Percentiles rank a stretch among this genome's conserved stretches.
Evolutionary conservation across 2,113 vertebrate genomes (phyloP).

Genomic region (Procavia capensis): DNA sequence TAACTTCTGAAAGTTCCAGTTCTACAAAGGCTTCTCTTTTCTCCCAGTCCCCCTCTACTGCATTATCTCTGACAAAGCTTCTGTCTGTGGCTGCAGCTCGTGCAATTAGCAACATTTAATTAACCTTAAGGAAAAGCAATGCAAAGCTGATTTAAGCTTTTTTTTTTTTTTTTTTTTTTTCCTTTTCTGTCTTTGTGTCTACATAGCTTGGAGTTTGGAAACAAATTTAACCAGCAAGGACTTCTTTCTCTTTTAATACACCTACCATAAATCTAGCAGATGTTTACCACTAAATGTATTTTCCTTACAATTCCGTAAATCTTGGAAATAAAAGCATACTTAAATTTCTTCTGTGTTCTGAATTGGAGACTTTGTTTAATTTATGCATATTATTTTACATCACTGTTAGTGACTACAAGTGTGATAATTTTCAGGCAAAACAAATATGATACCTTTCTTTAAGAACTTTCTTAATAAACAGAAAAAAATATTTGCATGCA

Average conservation of each 20-base stretch:
- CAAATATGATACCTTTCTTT: background rate
- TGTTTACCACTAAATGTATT: conserved; percentile 64
- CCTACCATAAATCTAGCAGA: conserved; percentile 64
- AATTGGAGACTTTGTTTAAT: background rate
- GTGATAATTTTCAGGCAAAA: conserved; percentile 12
- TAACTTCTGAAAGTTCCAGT: conserved; percentile 59
- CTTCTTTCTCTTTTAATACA: conserved; percentile 57
- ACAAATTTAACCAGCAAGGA: conserved; percentile 69
- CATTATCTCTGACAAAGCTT: conserved; percentile 77
- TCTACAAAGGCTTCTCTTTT: conserved; percentile 39
- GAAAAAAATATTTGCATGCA: background rate
- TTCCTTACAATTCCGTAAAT: conserved; percentile 31
- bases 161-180: conserved; percentile 40
- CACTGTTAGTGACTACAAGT: background rate
- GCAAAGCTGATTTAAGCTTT: conserved; percentile 56
- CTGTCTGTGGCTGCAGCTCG: conserved; percentile 53
- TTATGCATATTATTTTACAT: background rate
- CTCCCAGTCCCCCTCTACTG: background rate
- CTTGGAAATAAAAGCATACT: conserved; percentile 46
- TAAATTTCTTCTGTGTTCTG: background rate
- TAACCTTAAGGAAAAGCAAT: conserved; percentile 77
- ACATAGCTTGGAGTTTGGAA: conserved; percentile 4
- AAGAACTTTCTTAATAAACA: background rate
- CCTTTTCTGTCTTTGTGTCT: background rate
- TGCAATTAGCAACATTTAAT: conserved; percentile 84